A percentile compares a stretch with the other conserved stretches of the same genome.
phyloP scores from a whole-genome alignment of 1,140 invertebrate species.

The Batillaria attramentaria region DNA sequence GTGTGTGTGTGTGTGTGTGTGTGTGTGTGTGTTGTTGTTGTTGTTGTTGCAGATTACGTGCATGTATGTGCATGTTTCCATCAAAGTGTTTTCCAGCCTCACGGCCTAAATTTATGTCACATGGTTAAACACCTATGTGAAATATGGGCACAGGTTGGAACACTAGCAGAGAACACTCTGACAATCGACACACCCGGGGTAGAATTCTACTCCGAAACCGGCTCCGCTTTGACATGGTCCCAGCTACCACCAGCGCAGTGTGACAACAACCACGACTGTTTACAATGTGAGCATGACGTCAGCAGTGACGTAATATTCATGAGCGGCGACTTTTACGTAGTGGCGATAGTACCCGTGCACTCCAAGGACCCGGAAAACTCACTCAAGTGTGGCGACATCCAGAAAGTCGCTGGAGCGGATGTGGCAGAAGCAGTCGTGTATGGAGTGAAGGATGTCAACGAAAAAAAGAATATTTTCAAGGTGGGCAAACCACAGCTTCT shows the following conservation, averaged over 20 bases:
- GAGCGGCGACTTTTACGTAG: conserved; percentile 19
- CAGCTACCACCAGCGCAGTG: conserved; percentile 1
- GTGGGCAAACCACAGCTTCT: background rate
- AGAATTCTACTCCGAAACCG: background rate
- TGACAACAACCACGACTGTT: conserved; percentile 8
- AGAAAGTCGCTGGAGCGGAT: background rate
- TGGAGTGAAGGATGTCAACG: conserved; percentile 18
- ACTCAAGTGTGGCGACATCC: conserved; percentile 3
- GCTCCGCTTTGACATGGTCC: background rate
- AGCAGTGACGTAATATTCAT: conserved; percentile 15
- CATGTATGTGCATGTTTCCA: no score
- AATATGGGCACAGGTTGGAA: background rate
- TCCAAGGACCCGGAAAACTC: background rate
- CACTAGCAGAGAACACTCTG: background rate
- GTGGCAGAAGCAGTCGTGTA: conserved; percentile 1
- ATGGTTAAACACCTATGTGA: no score
- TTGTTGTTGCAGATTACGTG: no score
- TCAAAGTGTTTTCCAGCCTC: no score
- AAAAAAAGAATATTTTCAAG: background rate
- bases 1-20: conserved; percentile 3
- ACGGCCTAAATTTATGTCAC: no score
- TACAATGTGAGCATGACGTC: background rate
- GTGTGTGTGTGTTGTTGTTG: background rate
- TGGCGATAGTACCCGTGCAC: background rate
- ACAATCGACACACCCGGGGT: background rate